A percentile compares a stretch with the other conserved stretches of the same genome.
phyloP scores from a whole-genome alignment of 2,888 invertebrate species.

The Stegana nigrithorax region DNA sequence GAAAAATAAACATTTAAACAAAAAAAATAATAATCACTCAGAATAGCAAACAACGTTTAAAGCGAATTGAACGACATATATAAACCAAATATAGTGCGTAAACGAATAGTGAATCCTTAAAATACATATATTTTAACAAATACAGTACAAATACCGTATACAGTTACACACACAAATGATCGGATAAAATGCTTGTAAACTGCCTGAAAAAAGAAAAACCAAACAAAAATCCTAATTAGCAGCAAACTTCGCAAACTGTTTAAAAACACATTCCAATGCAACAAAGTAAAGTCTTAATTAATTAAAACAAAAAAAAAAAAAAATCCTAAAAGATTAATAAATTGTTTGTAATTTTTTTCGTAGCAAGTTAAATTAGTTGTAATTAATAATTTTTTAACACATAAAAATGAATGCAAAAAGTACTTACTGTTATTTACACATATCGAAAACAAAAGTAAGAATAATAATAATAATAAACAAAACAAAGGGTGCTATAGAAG shows the following conservation, averaged over 20 bases:
- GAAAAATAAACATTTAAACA: slow-evolving; percentile 17
- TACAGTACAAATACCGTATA: slow-evolving; percentile 52
- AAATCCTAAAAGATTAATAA: slow-evolving; percentile 33
- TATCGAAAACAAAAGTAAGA: slow-evolving; percentile 43
- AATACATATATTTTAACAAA: slow-evolving; percentile 26
- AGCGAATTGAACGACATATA: slow-evolving; percentile 38
- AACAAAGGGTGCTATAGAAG: slow-evolving; percentile 65
- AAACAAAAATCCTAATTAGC: neutral
- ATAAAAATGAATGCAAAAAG: slow-evolving; percentile 29
- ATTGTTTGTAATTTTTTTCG: slow-evolving; percentile 40
- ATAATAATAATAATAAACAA: slow-evolving; percentile 27
- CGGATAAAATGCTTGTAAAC: slow-evolving; percentile 2
- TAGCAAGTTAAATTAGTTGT: slow-evolving; percentile 2
- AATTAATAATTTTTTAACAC: slow-evolving; percentile 18
- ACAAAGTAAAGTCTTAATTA: slow-evolving; percentile 57
- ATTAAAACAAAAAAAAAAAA: slow-evolving; percentile 31
- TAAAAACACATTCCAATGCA: slow-evolving; percentile 58
- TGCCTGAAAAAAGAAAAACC: neutral
- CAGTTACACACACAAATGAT: no score
- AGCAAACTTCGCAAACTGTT: slow-evolving; percentile 29
- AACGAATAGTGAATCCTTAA: slow-evolving; percentile 33
- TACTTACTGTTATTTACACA: slow-evolving; percentile 28
- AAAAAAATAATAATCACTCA: slow-evolving; percentile 20
- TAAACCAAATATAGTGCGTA: slow-evolving; percentile 58
- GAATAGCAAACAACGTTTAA: slow-evolving; percentile 8